These are phyloP conservation scores for Scaptomyza montana DNA, from an alignment of 1,140 invertebrate species.

Conservation along the genomic window DNA sequence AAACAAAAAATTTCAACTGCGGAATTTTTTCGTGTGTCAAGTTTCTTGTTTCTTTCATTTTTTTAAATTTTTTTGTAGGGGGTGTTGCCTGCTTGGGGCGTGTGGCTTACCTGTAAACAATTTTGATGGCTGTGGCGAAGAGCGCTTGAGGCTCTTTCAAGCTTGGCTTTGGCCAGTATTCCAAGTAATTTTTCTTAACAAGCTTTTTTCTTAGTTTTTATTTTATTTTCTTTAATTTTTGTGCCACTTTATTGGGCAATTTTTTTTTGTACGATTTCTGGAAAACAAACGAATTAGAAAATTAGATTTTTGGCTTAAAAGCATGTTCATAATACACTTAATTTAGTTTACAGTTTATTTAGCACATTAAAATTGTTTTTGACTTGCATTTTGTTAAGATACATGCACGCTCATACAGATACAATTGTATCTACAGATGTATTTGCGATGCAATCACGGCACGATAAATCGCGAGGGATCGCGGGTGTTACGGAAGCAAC, in stretches of 20 bases:
- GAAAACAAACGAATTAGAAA: slow-evolving; percentile 14
- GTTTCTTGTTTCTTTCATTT: slow-evolving; percentile 9
- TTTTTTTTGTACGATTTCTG: slow-evolving; percentile 14
- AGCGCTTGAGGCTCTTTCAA: slow-evolving; percentile 35
- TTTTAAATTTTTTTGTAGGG: slow-evolving; percentile 40
- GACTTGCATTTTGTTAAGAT: slow-evolving; percentile 23
- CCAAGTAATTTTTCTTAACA: slow-evolving; percentile 58
- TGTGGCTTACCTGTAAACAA: slow-evolving; percentile 66
- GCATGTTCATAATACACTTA: not conserved
- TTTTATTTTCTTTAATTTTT: slow-evolving; percentile 32
- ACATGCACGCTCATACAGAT: slow-evolving; percentile 14
- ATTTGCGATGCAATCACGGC: slow-evolving; percentile 36
- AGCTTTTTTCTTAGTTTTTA: slow-evolving; percentile 40
- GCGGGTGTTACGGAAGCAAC: slow-evolving; percentile 70
- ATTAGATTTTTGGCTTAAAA: slow-evolving; percentile 7
- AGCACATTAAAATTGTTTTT: slow-evolving; percentile 3
- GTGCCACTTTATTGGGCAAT: slow-evolving; percentile 34
- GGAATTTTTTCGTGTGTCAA: slow-evolving; percentile 45
- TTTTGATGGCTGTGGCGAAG: slow-evolving; percentile 52
- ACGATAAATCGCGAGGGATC: slow-evolving; percentile 42
- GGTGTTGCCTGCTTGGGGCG: slow-evolving; percentile 50
- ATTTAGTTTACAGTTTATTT: not conserved
- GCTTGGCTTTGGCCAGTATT: slow-evolving; percentile 52
- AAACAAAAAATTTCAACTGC: slow-evolving; percentile 34
- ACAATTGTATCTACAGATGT: slow-evolving; percentile 21